Conservation (phyloP, 2,797 vertebrate species). For the Ceryle rudis region DNA sequence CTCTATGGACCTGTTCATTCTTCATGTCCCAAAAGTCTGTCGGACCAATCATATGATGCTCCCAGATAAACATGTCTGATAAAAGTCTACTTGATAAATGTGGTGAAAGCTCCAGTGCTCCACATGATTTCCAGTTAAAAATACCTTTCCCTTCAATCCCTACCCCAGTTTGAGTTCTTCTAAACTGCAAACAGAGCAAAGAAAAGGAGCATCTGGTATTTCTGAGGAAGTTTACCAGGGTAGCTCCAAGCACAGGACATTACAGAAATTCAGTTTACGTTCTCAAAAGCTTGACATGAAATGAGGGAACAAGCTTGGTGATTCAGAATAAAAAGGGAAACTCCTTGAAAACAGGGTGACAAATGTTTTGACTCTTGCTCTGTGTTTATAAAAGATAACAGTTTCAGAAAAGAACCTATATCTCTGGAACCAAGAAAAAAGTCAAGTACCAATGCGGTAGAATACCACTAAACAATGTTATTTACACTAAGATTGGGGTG, state of each 20-base stretch:
- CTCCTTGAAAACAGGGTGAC: background rate
- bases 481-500: background rate
- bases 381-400: background rate
- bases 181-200: background rate
- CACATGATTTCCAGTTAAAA: too few relatives aligned
- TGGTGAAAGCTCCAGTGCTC: too few relatives aligned
- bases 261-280: background rate
- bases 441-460: background rate
- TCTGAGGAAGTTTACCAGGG: background rate
- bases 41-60: too few relatives aligned
- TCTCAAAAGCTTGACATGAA: background rate
- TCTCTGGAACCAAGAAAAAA: background rate
- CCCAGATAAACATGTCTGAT: too few relatives aligned
- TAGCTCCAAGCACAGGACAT: background rate
- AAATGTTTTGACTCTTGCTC: background rate
- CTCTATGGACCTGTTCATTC: too few relatives aligned
- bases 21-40: too few relatives aligned
- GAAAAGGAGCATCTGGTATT: background rate
- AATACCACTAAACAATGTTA: background rate
- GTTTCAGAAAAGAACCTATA: background rate
- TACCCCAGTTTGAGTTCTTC: background rate
- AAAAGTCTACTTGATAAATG: too few relatives aligned
- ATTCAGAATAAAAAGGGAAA: background rate
- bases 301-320: background rate
- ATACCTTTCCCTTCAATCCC: too few relatives aligned